A percentile compares a stretch with the other conserved stretches of the same genome.
These are phyloP conservation scores for Scelioninae gen. 1 DNA, from an alignment of 2,888 invertebrate species.

Conservation along the genomic window DNA sequence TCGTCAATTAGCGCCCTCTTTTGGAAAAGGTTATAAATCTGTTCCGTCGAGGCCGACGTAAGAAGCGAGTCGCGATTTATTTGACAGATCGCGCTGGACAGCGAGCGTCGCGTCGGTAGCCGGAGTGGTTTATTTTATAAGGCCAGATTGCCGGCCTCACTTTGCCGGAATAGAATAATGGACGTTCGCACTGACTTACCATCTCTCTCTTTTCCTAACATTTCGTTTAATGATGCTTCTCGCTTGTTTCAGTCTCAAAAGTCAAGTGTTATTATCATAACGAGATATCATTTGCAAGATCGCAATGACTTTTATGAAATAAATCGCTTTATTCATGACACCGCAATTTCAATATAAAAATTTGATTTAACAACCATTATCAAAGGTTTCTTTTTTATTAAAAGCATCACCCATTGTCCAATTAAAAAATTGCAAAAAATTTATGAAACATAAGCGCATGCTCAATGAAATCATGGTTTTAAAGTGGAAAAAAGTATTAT, in stretches of 20 bases:
- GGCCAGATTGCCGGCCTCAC: slow-evolving; percentile 81
- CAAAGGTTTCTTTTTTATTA: no score
- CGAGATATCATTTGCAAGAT: slow-evolving; percentile 59
- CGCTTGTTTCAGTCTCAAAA: slow-evolving; percentile 73
- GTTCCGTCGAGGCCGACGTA: slow-evolving; percentile 67
- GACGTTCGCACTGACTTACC: slow-evolving; percentile 71
- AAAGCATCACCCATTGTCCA: no score
- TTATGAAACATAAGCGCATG: no score
- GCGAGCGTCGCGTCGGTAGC: slow-evolving; percentile 71
- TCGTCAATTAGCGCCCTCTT: slow-evolving; percentile 42
- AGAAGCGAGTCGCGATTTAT: slow-evolving; percentile 81
- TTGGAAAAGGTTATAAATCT: slow-evolving; percentile 64
- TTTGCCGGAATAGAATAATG: slow-evolving; percentile 83
- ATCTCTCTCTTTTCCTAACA: slow-evolving; percentile 48
- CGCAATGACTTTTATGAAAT: slow-evolving; percentile 50
- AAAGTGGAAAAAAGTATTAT: background rate
- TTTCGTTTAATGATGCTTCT: slow-evolving; percentile 44
- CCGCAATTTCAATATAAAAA: background rate
- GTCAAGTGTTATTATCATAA: slow-evolving; percentile 75
- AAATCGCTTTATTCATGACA: slow-evolving; percentile 36
- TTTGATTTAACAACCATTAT: no score
- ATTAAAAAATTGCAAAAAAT: no score
- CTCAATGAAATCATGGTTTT: no score
- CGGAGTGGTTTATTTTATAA: slow-evolving; percentile 82
- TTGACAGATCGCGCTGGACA: slow-evolving; percentile 81